Conservation (phyloP, 92 coral and sea anemone genomes). For the Epizoanthus ramosus region DNA sequence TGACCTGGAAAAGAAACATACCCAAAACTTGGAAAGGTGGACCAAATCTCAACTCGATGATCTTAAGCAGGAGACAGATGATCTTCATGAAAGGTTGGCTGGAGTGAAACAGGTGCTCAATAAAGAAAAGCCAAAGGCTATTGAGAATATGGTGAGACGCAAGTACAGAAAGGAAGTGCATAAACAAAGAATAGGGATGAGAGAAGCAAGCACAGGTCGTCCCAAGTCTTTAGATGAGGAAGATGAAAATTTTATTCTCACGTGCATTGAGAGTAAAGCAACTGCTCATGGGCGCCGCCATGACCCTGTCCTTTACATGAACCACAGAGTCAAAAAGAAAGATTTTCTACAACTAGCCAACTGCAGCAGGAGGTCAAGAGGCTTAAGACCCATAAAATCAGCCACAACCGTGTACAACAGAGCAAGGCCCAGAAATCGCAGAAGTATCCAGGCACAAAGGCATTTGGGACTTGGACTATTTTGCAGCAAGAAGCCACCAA, state of each 20-base stretch:
- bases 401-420: conserved; percentile 5
- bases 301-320: conserved; percentile 32
- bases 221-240: conserved; percentile 26
- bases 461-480: background rate
- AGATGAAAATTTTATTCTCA: conserved; percentile 38
- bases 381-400: background rate
- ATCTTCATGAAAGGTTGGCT: background rate
- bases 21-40: background rate
- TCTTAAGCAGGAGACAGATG: background rate
- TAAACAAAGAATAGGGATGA: conserved; percentile 43
- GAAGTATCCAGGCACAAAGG: background rate
- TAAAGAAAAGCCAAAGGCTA: conserved; percentile 3
- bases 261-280: conserved; percentile 29
- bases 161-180: conserved; percentile 17
- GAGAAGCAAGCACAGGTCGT: conserved; percentile 44
- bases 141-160: conserved; percentile 11
- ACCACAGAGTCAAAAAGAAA: conserved; percentile 33
- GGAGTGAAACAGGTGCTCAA: conserved; percentile 16
- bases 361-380: conserved; percentile 1
- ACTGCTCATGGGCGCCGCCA: conserved; percentile 50
- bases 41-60: background rate
- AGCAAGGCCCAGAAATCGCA: background rate
- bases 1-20: background rate
- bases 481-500: conserved; percentile 11
- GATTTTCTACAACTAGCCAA: conserved; percentile 9